Base-by-base conservation (phyloP, 2,113 vertebrate genomes). In the Cynoglossus semilaevis region DNA sequence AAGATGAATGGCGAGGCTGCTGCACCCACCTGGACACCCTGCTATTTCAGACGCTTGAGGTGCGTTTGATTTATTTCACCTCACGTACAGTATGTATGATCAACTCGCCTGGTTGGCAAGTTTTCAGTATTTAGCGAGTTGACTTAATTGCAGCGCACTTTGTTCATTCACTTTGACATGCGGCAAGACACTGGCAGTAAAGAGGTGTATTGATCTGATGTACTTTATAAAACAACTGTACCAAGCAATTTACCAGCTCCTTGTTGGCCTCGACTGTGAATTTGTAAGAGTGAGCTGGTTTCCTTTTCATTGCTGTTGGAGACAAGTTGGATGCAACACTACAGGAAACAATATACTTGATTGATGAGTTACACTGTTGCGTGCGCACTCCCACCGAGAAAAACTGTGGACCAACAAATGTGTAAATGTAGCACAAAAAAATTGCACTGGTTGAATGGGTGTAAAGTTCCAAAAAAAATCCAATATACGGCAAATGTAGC, bases 61-160 rank as follows among this genome's bases (percentile, higher is more conserved):
- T 81, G 72, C 51, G 38, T 63, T 74, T 83, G 77, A 82, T 82
- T 83, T 83, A 84, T 85, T 76, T 72, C 40, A 58, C 60, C 53
- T 56, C 54, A 50, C n/a, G n/a, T n/a, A n/a, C n/a, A n/a, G n/a
- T n/a, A n/a, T 72, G 79, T 80, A 71, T 63, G 64, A 65, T 76
- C 67, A 48, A 56, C 0, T 55, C 55, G 53, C 58, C 50, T 57
- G 15, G 18, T 49, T 47, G 45, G 63, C 45, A 55, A 42, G 54
- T 69, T 12, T 61, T 48, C 17, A 58, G 43, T 7, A 10, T 22
- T 50, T 34, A 54, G 51, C 57, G 34, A 51, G 14, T 11, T 52
- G 42, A 47, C 57, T 13, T 6, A 0, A 7, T 41, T 14, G 50
- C 51, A 14, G 18, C 35, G 10, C 19, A 22, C 5, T 22, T 15